Conservation (phyloP, 2,797 vertebrate genomes). For the Falco peregrinus region DNA sequence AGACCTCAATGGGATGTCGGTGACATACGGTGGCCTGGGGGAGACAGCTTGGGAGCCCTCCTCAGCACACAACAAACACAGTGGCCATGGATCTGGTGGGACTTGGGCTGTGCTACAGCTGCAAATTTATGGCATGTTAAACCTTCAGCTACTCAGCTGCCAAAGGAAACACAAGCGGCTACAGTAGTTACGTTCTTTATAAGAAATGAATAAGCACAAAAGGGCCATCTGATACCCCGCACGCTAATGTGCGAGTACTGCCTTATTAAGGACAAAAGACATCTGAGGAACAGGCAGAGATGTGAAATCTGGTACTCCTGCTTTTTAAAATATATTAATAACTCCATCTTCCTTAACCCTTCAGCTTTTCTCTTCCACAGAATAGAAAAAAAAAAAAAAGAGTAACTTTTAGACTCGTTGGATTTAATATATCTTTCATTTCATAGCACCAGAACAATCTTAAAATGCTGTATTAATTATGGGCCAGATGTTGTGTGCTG, state of each 20-base stretch:
- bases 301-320: not conserved
- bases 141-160: not conserved
- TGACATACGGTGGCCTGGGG: accelerated
- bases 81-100: not conserved
- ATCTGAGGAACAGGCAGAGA: not conserved
- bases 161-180: not conserved
- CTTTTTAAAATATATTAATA: not conserved
- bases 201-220: slow-evolving; percentile 25
- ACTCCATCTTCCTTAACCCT: not conserved
- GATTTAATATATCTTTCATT: slow-evolving; percentile 13
- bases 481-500: slow-evolving; percentile 10
- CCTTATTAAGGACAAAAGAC: not conserved
- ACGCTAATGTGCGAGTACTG: not conserved
- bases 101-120: not conserved
- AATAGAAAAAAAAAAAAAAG: not conserved
- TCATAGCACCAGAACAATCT: slow-evolving; percentile 29
- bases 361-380: not conserved
- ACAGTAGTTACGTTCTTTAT: not conserved
- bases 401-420: not conserved
- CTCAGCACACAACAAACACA: not conserved
- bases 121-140: not conserved
- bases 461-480: slow-evolving; percentile 43
- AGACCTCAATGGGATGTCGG: not conserved
- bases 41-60: not conserved
- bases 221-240: not conserved